Conservation (phyloP, 2,113 vertebrate species). For the Anoplopoma fimbria region DNA sequence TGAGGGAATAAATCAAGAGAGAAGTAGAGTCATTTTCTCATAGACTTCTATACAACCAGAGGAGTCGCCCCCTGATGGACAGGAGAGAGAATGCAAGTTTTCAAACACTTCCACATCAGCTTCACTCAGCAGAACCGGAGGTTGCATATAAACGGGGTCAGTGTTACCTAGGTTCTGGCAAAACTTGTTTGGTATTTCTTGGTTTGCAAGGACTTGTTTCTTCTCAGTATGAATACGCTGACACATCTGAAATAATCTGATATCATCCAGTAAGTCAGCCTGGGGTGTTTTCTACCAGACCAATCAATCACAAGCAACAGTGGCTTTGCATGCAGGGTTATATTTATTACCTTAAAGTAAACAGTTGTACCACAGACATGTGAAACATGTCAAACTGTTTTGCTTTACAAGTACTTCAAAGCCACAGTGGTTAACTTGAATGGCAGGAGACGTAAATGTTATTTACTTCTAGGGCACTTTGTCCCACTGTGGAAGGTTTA, state of each 20-base stretch:
- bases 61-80: neutral
- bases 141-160: no score
- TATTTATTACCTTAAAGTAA: slow-evolving; percentile 6
- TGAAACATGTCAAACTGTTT: neutral
- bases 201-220: neutral
- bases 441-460: slow-evolving; percentile 1
- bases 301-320: slow-evolving; percentile 5
- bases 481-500: slow-evolving; percentile 4
- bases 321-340: neutral
- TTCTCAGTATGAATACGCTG: neutral
- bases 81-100: no score
- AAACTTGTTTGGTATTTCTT: neutral
- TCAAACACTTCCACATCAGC: no score
- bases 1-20: no score
- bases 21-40: no score
- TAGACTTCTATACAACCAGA: neutral
- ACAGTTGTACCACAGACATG: slow-evolving; percentile 6
- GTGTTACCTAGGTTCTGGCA: neutral
- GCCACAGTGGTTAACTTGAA: neutral
- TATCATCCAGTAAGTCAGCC: neutral
- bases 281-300: neutral
- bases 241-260: neutral
- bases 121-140: no score
- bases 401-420: neutral
- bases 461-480: neutral